Conservation (phyloP, 2,113 vertebrate genomes). For the Sclerurus mexicanus region DNA sequence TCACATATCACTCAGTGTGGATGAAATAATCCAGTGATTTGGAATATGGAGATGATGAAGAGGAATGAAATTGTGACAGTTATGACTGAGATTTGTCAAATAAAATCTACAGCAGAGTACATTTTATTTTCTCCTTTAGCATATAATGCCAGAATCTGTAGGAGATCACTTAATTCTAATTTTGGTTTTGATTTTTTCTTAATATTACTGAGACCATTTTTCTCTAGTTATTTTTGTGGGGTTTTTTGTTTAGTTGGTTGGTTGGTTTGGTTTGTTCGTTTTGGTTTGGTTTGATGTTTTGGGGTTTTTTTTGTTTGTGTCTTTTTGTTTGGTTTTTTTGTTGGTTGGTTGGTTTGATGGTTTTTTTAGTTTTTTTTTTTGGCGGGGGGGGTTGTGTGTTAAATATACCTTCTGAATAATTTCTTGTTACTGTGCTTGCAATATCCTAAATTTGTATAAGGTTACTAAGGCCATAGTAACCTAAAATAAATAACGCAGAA, state of each 20-base stretch:
- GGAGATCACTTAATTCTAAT: background rate
- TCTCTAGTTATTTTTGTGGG: background rate
- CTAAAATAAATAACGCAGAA: slow-evolving; percentile 3
- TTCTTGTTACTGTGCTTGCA: background rate
- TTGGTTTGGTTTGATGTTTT: too few relatives aligned
- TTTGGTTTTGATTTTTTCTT: background rate
- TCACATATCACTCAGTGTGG: background rate
- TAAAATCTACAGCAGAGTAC: background rate
- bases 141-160: background rate
- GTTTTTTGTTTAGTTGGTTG: too few relatives aligned
- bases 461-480: slow-evolving; percentile 24
- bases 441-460: background rate
- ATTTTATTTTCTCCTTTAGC: background rate
- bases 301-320: too few relatives aligned
- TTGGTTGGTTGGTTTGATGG: too few relatives aligned
- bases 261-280: background rate
- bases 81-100: background rate
- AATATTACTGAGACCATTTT: background rate
- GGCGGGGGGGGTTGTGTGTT: too few relatives aligned
- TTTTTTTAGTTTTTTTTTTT: too few relatives aligned
- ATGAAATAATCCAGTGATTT: background rate
- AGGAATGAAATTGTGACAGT: background rate
- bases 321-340: background rate
- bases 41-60: background rate
- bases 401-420: background rate